Conservation (phyloP, 2,113 vertebrate species). For the Oncorhynchus keta region DNA sequence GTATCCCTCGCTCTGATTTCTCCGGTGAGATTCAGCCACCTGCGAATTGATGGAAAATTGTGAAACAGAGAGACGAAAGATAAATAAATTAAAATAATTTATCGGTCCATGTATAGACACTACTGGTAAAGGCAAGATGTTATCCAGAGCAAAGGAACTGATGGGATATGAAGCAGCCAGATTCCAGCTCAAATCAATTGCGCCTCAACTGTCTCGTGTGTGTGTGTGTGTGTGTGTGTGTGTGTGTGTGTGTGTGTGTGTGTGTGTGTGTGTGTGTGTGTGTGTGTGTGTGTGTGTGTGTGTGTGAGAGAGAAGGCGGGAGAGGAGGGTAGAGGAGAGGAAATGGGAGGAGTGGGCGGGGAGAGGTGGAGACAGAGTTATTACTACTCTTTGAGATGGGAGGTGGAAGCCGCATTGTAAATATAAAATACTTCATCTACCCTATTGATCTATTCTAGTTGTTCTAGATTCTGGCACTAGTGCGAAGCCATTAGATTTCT, state of each 20-base stretch:
- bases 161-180: neutral
- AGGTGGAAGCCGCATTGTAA: slow-evolving; percentile 17
- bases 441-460: slow-evolving; percentile 33
- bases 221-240: neutral
- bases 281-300: too few relatives aligned
- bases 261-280: too few relatives aligned
- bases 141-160: neutral
- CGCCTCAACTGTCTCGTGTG: neutral
- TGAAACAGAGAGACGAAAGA: too few relatives aligned
- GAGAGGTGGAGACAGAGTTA: neutral
- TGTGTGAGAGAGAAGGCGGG: neutral
- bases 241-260: too few relatives aligned
- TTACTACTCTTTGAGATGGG: neutral
- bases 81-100: too few relatives aligned
- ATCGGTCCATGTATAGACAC: too few relatives aligned
- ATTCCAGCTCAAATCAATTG: neutral
- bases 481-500: neutral
- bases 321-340: neutral
- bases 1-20: too few relatives aligned
- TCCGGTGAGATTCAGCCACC: too few relatives aligned
- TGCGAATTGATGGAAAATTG: too few relatives aligned
- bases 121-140: too few relatives aligned
- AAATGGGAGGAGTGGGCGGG: too few relatives aligned
- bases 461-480: slow-evolving; percentile 9
- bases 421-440: slow-evolving; percentile 27